These are phyloP conservation scores for Pyrgus malvae DNA, from an alignment of 2,888 invertebrate species.

Conservation along the genomic window DNA sequence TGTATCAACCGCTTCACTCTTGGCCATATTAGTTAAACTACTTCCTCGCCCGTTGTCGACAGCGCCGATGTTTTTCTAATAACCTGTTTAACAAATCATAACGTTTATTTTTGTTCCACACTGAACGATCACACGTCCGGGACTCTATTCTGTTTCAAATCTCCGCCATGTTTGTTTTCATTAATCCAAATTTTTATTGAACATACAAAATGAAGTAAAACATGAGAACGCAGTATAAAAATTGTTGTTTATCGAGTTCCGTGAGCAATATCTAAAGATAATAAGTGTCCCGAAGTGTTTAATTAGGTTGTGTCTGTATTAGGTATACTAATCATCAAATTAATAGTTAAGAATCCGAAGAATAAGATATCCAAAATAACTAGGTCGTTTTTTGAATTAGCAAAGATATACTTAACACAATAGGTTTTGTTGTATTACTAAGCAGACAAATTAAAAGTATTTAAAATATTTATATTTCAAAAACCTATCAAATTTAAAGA, in stretches of 20 bases:
- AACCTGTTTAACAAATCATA: constrained; percentile 76
- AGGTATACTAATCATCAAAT: background rate
- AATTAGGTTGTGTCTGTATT: background rate
- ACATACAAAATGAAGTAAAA: constrained; percentile 52
- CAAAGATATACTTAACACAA: too few species aligned
- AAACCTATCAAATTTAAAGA: too few species aligned
- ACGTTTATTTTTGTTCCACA: constrained; percentile 75
- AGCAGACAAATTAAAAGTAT: too few species aligned
- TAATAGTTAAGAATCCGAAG: too few species aligned
- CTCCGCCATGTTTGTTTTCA: constrained; percentile 65
- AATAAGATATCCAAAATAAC: too few species aligned
- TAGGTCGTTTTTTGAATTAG: too few species aligned
- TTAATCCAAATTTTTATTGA: constrained; percentile 70
- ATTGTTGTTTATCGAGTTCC: constrained; percentile 3
- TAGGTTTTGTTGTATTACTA: too few species aligned
- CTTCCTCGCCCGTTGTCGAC: constrained; percentile 62
- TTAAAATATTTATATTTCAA: too few species aligned
- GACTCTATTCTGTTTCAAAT: constrained; percentile 77
- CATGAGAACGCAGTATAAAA: constrained; percentile 29
- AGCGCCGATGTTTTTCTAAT: constrained; percentile 72
- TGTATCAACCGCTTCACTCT: background rate
- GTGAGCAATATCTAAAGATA: background rate
- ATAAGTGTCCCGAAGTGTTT: constrained; percentile 1
- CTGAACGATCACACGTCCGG: constrained; percentile 74
- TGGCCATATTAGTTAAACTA: constrained; percentile 35